These are phyloP conservation scores for Brachypterus glaber DNA, from an alignment of 2,888 invertebrate genomes.

Conservation along the genomic window DNA sequence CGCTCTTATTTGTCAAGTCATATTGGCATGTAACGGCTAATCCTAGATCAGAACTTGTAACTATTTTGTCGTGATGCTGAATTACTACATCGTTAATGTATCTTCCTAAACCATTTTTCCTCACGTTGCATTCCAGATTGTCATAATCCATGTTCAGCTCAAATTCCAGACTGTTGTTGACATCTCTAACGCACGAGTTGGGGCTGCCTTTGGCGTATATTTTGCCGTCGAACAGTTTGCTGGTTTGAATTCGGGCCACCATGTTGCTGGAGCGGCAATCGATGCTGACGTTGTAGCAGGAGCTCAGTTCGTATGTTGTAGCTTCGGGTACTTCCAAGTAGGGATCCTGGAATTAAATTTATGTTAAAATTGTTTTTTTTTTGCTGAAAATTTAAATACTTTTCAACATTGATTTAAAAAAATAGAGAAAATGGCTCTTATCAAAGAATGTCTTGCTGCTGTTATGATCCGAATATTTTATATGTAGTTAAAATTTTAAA, in stretches of 20 bases:
- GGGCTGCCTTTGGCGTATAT: slow-evolving; percentile 92
- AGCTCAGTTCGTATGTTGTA: slow-evolving; percentile 83
- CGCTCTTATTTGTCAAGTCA: slow-evolving; percentile 88
- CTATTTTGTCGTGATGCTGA: slow-evolving; percentile 92
- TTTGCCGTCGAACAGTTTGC: slow-evolving; percentile 86
- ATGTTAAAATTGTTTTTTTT: slow-evolving; percentile 9
- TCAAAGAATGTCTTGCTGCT: too few species aligned
- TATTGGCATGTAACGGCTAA: slow-evolving; percentile 90
- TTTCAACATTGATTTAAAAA: too few species aligned
- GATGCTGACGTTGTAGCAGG: slow-evolving; percentile 90
- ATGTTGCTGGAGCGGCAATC: slow-evolving; percentile 88
- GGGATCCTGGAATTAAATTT: slow-evolving; percentile 67
- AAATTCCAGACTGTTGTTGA: slow-evolving; percentile 80
- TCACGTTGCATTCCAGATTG: slow-evolving; percentile 86
- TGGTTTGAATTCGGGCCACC: slow-evolving; percentile 86
- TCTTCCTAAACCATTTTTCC: slow-evolving; percentile 73
- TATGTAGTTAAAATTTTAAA: too few species aligned
- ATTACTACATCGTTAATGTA: slow-evolving; percentile 83
- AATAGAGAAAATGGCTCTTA: too few species aligned
- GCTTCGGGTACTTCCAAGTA: slow-evolving; percentile 86
- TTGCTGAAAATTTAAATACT: too few species aligned
- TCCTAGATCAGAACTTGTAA: slow-evolving; percentile 88
- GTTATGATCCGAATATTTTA: too few species aligned
- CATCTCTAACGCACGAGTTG: slow-evolving; percentile 83
- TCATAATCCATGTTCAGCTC: slow-evolving; percentile 87